Percentiles rank a stretch among this genome's conserved stretches.
Conservation (phyloP, 2,888 invertebrate species). For the Alsophila aescularia region DNA sequence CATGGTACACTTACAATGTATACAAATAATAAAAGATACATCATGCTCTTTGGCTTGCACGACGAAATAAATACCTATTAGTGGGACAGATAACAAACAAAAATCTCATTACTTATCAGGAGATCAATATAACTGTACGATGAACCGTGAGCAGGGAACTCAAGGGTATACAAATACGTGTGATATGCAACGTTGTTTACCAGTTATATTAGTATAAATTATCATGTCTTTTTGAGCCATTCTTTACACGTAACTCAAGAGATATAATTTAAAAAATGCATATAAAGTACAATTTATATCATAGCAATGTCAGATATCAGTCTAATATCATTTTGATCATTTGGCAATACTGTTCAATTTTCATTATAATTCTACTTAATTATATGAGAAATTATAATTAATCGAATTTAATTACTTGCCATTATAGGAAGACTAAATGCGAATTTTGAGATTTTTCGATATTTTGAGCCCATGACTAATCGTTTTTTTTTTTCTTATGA, state of each 20-base stretch:
- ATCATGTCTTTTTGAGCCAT: conserved; percentile 62
- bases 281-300: conserved; percentile 53
- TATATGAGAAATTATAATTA: conserved; percentile 64
- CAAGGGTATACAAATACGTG: conserved; percentile 50
- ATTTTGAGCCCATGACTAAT: conserved; percentile 62
- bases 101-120: conserved; percentile 74
- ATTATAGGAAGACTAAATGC: conserved; percentile 76
- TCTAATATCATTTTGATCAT: conserved; percentile 81
- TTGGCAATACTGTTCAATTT: conserved; percentile 81
- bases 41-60: conserved; percentile 85
- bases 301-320: conserved; percentile 69
- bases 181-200: conserved; percentile 73
- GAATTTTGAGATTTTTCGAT: conserved; percentile 55
- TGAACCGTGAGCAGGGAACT: conserved; percentile 51
- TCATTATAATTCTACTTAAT: conserved; percentile 60
- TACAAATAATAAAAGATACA: conserved; percentile 81
- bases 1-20: conserved; percentile 78
- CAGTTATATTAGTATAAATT: conserved; percentile 46
- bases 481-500: conserved; percentile 42
- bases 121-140: conserved; percentile 76
- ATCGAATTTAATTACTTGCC: conserved; percentile 62
- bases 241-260: conserved; percentile 36
- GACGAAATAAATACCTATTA: conserved; percentile 69
- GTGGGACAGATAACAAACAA: conserved; percentile 63
- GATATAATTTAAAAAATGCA: conserved; percentile 41